These are phyloP conservation scores for Cettia cetti DNA, from an alignment of 2,113 vertebrate species.

Conservation along the genomic window DNA sequence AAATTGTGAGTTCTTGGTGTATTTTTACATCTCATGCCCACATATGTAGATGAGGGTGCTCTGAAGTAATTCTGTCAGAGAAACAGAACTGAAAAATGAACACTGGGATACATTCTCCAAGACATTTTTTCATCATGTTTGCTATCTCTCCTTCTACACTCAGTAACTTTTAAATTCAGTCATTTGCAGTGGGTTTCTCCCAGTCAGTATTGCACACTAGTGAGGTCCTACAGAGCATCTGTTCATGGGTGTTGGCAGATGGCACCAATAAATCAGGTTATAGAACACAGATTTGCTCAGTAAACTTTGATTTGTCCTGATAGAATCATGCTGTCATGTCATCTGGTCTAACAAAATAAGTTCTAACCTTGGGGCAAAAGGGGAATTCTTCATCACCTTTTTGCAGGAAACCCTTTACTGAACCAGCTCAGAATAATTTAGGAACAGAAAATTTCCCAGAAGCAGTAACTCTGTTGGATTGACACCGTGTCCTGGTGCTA, in stretches of 20 bases:
- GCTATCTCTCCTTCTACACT: background rate
- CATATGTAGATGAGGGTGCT: background rate
- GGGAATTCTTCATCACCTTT: background rate
- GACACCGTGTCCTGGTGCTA: background rate
- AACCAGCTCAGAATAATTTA: background rate
- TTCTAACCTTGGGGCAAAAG: conserved; percentile 6
- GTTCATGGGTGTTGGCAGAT: conserved; percentile 57
- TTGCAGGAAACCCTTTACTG: background rate
- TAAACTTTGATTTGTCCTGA: conserved; percentile 62
- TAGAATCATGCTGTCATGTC: conserved; percentile 47
- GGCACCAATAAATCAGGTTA: conserved; percentile 60
- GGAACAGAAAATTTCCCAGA: background rate
- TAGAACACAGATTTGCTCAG: conserved; percentile 46
- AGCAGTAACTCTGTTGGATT: background rate
- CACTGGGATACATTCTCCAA: background rate
- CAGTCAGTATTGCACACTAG: conserved; percentile 23
- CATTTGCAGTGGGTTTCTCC: conserved; percentile 17
- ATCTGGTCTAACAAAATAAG: conserved; percentile 33
- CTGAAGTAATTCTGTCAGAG: background rate
- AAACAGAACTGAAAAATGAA: background rate
- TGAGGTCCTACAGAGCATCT: conserved; percentile 46
- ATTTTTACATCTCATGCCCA: background rate
- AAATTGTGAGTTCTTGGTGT: background rate
- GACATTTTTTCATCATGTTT: background rate
- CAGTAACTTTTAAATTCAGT: background rate